Evolutionary conservation across 2,797 vertebrate species (phyloP).

Genomic region (Chaenodraco wilsoni): DNA sequence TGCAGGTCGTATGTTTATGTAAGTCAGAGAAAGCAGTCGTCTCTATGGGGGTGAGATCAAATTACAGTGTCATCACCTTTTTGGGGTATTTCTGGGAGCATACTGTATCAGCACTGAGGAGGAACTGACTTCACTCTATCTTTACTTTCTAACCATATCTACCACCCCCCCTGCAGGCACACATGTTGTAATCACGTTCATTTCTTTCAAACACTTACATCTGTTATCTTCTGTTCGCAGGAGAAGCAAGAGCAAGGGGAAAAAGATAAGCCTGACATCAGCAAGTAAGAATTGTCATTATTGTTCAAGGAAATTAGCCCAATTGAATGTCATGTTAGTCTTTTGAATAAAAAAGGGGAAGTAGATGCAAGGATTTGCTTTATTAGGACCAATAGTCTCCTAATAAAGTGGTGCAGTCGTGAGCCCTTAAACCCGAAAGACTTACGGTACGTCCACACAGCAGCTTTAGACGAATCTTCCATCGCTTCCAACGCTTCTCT

Average conservation of each 20-base stretch:
- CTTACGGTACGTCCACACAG: too few relatives aligned
- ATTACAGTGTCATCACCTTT: slow-evolving; percentile 5
- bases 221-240: slow-evolving; percentile 39
- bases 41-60: slow-evolving; percentile 41
- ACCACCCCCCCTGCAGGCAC: background rate
- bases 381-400: background rate
- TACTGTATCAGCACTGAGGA: slow-evolving; percentile 6
- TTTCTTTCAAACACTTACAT: slow-evolving; percentile 12
- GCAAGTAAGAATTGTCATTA: slow-evolving; percentile 44
- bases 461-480: too few relatives aligned
- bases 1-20: slow-evolving; percentile 64
- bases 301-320: background rate
- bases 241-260: slow-evolving; percentile 4
- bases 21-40: slow-evolving; percentile 40
- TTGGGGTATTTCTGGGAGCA: slow-evolving; percentile 28
- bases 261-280: slow-evolving; percentile 42
- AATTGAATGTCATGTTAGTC: background rate
- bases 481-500: too few relatives aligned
- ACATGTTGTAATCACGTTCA: background rate
- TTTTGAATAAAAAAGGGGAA: background rate
- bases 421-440: too few relatives aligned
- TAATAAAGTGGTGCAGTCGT: too few relatives aligned
- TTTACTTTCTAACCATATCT: background rate
- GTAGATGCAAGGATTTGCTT: background rate
- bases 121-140: background rate